Evolutionary conservation across 2,113 vertebrate genomes (phyloP).

Genomic region (Sinocyclocheilus anshuiensis): DNA sequence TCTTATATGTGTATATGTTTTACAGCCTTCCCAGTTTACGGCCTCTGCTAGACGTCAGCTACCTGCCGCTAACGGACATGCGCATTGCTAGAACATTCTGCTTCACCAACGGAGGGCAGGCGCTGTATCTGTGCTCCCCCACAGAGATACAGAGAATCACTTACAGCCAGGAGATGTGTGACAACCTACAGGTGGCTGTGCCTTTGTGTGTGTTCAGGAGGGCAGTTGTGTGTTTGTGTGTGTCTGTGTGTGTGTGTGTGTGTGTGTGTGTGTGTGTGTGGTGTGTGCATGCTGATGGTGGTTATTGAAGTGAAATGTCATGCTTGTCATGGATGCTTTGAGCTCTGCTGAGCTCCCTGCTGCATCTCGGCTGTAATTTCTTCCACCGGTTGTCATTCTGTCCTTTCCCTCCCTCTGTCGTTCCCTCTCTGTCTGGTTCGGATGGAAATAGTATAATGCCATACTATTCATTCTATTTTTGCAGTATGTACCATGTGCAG

Average conservation of each 20-base stretch:
- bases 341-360: constrained; percentile 53
- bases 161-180: constrained; percentile 97
- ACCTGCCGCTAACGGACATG: constrained; percentile 94
- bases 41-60: constrained; percentile 92
- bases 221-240: not conserved
- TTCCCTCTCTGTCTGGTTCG: constrained; percentile 2
- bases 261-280: constrained; percentile 2
- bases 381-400: constrained; percentile 27
- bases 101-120: constrained; percentile 94
- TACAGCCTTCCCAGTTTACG: constrained; percentile 93
- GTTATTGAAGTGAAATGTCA: constrained; percentile 63
- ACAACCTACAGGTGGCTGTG: constrained; percentile 88
- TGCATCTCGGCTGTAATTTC: constrained; percentile 47
- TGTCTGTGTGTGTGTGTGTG: not conserved
- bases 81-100: constrained; percentile 97
- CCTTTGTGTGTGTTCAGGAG: not conserved
- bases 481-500: not conserved
- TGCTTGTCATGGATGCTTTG: constrained; percentile 60
- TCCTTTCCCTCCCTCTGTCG: not conserved
- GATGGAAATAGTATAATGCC: constrained; percentile 1
- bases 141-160: constrained; percentile 97
- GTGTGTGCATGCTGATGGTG: constrained; percentile 27
- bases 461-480: not conserved
- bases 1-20: constrained; percentile 18
- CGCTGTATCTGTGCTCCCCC: constrained; percentile 94